Conservation (phyloP, 1,140 invertebrate genomes). For the Lutraria rhynchaena region DNA sequence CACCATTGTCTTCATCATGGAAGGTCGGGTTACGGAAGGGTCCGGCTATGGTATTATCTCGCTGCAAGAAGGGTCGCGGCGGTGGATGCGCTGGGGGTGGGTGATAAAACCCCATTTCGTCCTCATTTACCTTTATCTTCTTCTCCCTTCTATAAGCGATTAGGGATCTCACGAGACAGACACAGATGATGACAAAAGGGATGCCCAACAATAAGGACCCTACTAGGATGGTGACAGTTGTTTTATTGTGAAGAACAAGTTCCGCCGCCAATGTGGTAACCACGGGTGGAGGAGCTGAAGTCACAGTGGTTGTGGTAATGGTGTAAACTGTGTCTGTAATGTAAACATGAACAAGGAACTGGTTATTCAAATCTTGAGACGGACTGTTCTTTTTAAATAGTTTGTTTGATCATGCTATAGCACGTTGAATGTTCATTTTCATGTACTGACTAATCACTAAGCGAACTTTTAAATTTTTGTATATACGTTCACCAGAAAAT, state of each 20-base stretch:
- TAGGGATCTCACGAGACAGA: background rate
- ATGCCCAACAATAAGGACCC: background rate
- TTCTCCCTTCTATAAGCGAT: conserved; percentile 22
- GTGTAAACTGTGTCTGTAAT: too few relatives aligned
- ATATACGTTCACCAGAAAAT: too few relatives aligned
- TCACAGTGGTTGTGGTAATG: background rate
- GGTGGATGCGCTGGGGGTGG: conserved; percentile 17
- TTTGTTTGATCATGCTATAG: too few relatives aligned
- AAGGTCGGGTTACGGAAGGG: conserved; percentile 32
- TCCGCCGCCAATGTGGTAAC: conserved; percentile 7
- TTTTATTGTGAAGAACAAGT: background rate
- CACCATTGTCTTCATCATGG: conserved; percentile 5
- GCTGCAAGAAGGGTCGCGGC: conserved; percentile 6
- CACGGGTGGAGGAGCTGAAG: background rate
- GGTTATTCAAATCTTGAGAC: too few relatives aligned
- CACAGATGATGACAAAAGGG: background rate
- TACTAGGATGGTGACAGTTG: background rate
- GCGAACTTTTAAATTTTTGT: too few relatives aligned
- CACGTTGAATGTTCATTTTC: too few relatives aligned
- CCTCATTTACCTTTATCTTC: conserved; percentile 11
- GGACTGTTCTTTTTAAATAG: too few relatives aligned
- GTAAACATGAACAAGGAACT: too few relatives aligned
- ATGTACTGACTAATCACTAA: too few relatives aligned
- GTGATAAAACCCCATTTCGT: conserved; percentile 2
- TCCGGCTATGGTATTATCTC: conserved; percentile 31